Conservation (phyloP, 2,888 invertebrate genomes). For the Catocala fraxini region DNA sequence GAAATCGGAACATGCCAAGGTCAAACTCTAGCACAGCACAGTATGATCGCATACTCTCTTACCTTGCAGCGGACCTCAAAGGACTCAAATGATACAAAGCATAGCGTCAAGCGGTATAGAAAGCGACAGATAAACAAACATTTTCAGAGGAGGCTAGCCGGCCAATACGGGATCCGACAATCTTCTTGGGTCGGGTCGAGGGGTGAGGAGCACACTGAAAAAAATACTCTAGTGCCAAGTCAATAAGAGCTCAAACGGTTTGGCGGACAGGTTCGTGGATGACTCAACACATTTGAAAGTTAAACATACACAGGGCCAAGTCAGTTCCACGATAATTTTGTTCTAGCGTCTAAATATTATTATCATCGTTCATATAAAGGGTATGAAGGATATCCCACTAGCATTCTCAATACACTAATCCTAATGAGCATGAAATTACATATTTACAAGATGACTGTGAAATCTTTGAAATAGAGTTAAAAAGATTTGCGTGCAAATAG, state of each 20-base stretch:
- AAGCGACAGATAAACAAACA: slow-evolving; percentile 82
- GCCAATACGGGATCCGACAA: slow-evolving; percentile 80
- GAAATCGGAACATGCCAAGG: slow-evolving; percentile 56
- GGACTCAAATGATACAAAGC: slow-evolving; percentile 68
- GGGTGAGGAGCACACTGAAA: slow-evolving; percentile 88
- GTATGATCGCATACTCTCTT: slow-evolving; percentile 60
- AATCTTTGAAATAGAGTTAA: slow-evolving; percentile 34
- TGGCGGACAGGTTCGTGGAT: slow-evolving; percentile 71
- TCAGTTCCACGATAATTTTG: slow-evolving; percentile 37
- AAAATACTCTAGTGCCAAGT: slow-evolving; percentile 87
- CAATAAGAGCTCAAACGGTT: slow-evolving; percentile 82
- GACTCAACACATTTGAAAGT: slow-evolving; percentile 49
- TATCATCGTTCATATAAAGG: slow-evolving; percentile 55
- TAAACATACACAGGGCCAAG: slow-evolving; percentile 56
- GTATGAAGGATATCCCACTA: slow-evolving; percentile 75
- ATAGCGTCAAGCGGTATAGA: slow-evolving; percentile 77
- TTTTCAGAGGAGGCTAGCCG: slow-evolving; percentile 87
- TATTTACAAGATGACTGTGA: slow-evolving; percentile 58
- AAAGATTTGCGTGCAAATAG: slow-evolving; percentile 45
- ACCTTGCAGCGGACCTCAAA: slow-evolving; percentile 51
- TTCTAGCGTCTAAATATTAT: slow-evolving; percentile 54
- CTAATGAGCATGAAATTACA: slow-evolving; percentile 86
- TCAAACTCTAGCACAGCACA: slow-evolving; percentile 58
- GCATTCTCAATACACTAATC: slow-evolving; percentile 86
- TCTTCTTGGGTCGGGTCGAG: slow-evolving; percentile 88